These are phyloP conservation scores for Aeoliscus strigatus DNA, from an alignment of 2,797 vertebrate species.

Conservation along the genomic window DNA sequence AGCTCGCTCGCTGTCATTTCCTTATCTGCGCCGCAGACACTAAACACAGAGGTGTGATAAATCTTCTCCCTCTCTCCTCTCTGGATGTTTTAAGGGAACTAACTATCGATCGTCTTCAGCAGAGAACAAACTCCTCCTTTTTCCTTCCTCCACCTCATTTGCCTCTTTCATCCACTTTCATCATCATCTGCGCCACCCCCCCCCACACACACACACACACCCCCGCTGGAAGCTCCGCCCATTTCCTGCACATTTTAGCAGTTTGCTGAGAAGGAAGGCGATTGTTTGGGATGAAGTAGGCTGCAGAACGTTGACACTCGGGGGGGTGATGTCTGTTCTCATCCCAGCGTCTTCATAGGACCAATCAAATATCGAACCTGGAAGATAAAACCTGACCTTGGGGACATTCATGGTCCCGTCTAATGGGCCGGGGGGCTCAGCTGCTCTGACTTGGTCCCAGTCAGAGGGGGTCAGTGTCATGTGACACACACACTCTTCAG, in stretches of 20 bases:
- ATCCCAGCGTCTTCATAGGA: background rate
- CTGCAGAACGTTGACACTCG: too few relatives aligned
- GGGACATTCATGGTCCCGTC: constrained; percentile 36
- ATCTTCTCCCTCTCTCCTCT: constrained; percentile 20
- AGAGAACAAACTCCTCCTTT: constrained; percentile 1
- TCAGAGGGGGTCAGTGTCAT: too few relatives aligned
- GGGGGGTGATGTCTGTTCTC: too few relatives aligned
- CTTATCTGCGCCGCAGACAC: constrained; percentile 28
- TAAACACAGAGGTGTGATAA: constrained; percentile 35
- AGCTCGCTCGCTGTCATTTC: constrained; percentile 29
- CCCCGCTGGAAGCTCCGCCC: constrained; percentile 12
- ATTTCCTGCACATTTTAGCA: constrained; percentile 15
- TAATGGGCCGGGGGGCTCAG: constrained; percentile 46
- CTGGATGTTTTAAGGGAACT: constrained; percentile 17
- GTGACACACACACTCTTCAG: too few relatives aligned
- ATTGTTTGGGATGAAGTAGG: constrained; percentile 23
- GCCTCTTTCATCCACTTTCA: constrained; percentile 39
- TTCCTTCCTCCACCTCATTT: constrained; percentile 24
- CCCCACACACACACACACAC: too few relatives aligned
- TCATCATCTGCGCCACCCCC: constrained; percentile 11
- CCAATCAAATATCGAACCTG: constrained; percentile 9
- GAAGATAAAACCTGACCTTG: constrained; percentile 34
- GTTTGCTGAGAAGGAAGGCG: background rate
- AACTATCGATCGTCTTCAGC: constrained; percentile 26
- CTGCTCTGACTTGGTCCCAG: too few relatives aligned